Conservation (phyloP, 2,888 invertebrate species). For the Zygogramma bicolorata region DNA sequence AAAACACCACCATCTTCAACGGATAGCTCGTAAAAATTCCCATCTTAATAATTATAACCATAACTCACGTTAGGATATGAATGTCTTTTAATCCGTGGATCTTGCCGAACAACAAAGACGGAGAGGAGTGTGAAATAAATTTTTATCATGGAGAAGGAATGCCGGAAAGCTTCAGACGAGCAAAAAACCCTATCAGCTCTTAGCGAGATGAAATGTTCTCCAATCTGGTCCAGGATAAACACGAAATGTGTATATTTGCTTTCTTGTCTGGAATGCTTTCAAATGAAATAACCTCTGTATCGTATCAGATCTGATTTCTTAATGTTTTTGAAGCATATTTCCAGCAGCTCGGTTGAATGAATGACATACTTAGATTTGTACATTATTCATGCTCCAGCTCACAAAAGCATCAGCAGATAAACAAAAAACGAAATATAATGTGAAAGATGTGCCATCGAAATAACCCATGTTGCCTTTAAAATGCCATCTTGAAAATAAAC, state of each 20-base stretch:
- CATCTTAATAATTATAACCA: constrained; percentile 31
- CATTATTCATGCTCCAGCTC: background rate
- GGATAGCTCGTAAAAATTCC: constrained; percentile 29
- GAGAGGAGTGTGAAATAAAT: constrained; percentile 38
- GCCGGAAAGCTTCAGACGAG: constrained; percentile 22
- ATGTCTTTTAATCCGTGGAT: constrained; percentile 28
- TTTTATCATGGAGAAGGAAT: constrained; percentile 22
- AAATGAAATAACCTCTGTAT: constrained; percentile 29
- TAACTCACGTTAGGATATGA: constrained; percentile 26
- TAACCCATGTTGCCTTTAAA: no score
- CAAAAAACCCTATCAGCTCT: constrained; percentile 50
- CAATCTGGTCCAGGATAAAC: constrained; percentile 39
- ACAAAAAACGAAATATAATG: no score
- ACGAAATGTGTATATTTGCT: constrained; percentile 48
- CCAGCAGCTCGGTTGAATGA: background rate
- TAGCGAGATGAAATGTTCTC: constrained; percentile 51
- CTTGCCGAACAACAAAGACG: constrained; percentile 28
- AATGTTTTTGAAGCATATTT: constrained; percentile 25
- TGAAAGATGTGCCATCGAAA: no score
- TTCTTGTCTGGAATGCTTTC: constrained; percentile 30
- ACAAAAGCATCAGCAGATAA: background rate
- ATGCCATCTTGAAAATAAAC: no score
- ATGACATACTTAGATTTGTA: background rate
- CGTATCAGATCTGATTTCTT: constrained; percentile 33
- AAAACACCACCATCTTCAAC: constrained; percentile 29